A percentile compares a stretch with the other conserved stretches of the same genome.
Conservation (phyloP, 1,140 invertebrate genomes). For the Leptestheria dahalacensis region DNA sequence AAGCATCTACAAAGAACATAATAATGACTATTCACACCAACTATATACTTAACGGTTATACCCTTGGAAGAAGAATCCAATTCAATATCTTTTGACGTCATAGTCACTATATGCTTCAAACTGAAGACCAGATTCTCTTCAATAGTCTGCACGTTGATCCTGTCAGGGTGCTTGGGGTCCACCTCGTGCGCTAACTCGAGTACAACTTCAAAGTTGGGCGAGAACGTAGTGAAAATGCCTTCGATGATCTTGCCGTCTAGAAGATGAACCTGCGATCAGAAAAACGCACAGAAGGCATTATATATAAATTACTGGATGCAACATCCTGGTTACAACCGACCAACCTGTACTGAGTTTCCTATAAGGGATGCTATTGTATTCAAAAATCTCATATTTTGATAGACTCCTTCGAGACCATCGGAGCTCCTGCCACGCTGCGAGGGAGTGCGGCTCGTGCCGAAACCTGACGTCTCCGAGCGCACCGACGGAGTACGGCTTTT, state of each 20-base stretch:
- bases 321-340: background rate
- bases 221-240: constrained; percentile 74
- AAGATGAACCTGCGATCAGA: constrained; percentile 43
- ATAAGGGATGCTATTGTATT: constrained; percentile 65
- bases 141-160: constrained; percentile 46
- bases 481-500: background rate
- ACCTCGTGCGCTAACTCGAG: constrained; percentile 67
- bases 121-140: constrained; percentile 75
- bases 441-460: background rate
- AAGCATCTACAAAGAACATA: constrained; percentile 23
- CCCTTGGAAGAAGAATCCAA: constrained; percentile 69
- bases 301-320: background rate
- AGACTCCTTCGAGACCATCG: constrained; percentile 59
- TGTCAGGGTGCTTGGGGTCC: constrained; percentile 42
- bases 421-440: background rate
- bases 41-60: constrained; percentile 19
- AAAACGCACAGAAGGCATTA: background rate
- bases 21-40: constrained; percentile 9
- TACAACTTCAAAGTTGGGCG: constrained; percentile 63
- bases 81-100: constrained; percentile 64
- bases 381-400: constrained; percentile 73
- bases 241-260: constrained; percentile 65
- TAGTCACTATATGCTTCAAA: constrained; percentile 59
- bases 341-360: constrained; percentile 61
- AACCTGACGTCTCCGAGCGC: background rate